Conservation (phyloP, 30 jellyfish, hydroid and myxozoan genomes). For the Haliclystus octoradiatus region DNA sequence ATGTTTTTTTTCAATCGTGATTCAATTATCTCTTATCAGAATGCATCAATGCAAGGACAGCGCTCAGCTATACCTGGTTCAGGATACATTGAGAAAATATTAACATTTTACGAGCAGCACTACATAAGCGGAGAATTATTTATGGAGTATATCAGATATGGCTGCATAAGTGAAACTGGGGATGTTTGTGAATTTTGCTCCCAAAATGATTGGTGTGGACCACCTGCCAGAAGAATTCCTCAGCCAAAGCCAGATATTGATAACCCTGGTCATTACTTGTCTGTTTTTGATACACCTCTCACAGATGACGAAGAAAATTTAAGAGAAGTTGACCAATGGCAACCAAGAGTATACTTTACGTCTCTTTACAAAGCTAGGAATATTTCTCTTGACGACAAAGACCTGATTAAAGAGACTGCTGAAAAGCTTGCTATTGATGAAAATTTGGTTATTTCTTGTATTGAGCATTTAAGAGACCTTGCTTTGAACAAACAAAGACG, state of each 20-base stretch:
- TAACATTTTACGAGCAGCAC: not conserved
- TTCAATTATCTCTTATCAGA: not conserved
- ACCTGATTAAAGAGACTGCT: constrained; percentile 5
- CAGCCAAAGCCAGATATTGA: constrained; percentile 9
- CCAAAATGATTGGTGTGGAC: constrained; percentile 10
- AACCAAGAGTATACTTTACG: constrained; percentile 7
- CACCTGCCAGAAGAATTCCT: constrained; percentile 5
- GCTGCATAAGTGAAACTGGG: constrained; percentile 6
- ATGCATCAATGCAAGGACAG: not conserved
- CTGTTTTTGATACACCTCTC: constrained; percentile 10
- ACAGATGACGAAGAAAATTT: constrained; percentile 5
- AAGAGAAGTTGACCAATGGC: constrained; percentile 19
- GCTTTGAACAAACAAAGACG: no score
- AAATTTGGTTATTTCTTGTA: not conserved
- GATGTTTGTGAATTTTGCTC: constrained; percentile 19
- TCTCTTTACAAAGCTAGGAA: not conserved
- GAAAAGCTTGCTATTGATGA: not conserved
- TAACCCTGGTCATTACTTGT: constrained; percentile 12
- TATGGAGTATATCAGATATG: constrained; percentile 2
- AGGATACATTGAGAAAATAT: no score
- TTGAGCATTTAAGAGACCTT: no score
- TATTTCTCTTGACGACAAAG: not conserved
- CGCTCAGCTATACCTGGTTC: constrained; percentile 12
- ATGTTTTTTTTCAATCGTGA: constrained; percentile 1
- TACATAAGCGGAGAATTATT: constrained; percentile 9